phyloP scores from a whole-genome alignment of 2,113 vertebrate species.

The Sylvia atricapilla region DNA sequence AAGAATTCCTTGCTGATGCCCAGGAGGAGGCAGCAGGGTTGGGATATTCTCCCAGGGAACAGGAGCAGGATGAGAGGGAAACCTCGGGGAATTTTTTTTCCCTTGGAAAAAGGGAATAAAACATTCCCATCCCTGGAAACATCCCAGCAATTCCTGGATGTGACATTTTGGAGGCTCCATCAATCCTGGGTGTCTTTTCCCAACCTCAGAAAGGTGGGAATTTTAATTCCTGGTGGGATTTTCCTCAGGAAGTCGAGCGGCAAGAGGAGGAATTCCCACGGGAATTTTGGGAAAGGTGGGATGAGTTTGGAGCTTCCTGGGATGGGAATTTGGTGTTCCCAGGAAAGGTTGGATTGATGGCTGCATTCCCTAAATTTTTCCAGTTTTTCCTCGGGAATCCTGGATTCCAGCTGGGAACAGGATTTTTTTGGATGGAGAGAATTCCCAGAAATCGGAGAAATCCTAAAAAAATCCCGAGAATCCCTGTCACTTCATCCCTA shows the following conservation, averaged over 20 bases:
- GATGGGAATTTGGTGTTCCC: not conserved
- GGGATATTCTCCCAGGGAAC: too few relatives aligned
- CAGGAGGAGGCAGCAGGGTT: too few relatives aligned
- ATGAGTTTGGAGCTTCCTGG: not conserved
- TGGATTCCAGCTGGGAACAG: not conserved
- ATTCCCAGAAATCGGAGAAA: not conserved
- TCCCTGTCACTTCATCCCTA: accelerated
- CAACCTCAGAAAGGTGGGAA: too few relatives aligned
- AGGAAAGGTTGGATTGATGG: not conserved
- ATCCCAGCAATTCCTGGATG: not conserved
- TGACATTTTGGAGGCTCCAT: too few relatives aligned
- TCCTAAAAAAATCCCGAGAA: not conserved
- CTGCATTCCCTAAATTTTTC: not conserved
- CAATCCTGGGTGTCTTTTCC: not conserved
- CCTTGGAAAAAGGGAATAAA: not conserved
- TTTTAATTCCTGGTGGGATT: not conserved
- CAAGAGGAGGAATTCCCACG: not conserved
- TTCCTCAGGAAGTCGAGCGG: not conserved
- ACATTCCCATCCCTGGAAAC: not conserved
- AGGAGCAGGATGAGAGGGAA: too few relatives aligned
- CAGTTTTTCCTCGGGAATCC: not conserved
- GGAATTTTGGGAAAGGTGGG: not conserved
- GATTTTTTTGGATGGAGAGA: too few relatives aligned
- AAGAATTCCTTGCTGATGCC: not conserved
- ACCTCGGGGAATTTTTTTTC: not conserved